Evolutionary conservation across 2,888 invertebrate species (phyloP).

Genomic region (Pegoplata infirma): DNA sequence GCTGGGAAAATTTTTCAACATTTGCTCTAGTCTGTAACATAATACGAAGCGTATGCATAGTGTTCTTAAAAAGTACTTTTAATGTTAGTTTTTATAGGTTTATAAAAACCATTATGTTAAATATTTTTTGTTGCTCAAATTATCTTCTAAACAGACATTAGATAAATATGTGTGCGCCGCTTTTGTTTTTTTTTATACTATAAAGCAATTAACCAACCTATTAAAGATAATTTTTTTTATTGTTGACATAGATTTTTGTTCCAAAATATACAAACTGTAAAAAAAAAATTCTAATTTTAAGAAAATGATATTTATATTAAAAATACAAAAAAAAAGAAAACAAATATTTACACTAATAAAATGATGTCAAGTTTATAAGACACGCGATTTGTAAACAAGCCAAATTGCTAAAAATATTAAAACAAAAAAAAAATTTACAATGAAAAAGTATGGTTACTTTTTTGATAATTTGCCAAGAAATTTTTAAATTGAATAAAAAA

Average conservation of each 20-base stretch:
- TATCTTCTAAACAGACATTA: not conserved
- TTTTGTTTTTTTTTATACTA: too few relatives aligned
- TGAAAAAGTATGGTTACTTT: not conserved
- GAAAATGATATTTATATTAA: not conserved
- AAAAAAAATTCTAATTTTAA: not conserved
- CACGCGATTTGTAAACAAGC: slow-evolving; percentile 32
- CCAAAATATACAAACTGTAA: not conserved
- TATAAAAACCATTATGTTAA: not conserved
- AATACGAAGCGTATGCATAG: not conserved
- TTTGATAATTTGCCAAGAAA: not conserved
- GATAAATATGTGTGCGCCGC: not conserved
- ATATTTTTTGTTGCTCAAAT: not conserved
- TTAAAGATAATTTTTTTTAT: not conserved
- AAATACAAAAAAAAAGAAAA: not conserved
- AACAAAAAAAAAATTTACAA: not conserved
- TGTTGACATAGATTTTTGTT: not conserved
- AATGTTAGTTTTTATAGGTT: not conserved
- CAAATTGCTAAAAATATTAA: not conserved
- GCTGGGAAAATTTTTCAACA: slow-evolving; percentile 12
- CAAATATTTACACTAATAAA: slow-evolving; percentile 4
- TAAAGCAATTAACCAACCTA: not conserved
- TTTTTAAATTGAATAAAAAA: not conserved
- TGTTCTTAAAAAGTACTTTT: not conserved
- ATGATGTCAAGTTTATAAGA: slow-evolving; percentile 31
- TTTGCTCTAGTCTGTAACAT: not conserved